Conservation (phyloP, 2,113 vertebrate genomes). For the Burhinus bistriatus region DNA sequence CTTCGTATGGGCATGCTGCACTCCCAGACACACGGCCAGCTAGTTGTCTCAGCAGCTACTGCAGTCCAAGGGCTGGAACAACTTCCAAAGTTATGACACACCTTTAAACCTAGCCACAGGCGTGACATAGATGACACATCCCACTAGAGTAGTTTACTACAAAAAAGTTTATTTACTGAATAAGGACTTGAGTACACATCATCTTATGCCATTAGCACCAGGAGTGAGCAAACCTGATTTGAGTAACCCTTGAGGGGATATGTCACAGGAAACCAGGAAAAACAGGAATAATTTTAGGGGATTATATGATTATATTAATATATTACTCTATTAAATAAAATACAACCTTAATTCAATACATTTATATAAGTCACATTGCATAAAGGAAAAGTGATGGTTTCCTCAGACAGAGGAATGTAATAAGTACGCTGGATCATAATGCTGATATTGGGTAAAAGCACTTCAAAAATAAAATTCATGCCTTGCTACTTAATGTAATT, state of each 20-base stretch:
- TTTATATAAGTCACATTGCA: neutral
- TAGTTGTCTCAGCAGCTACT: neutral
- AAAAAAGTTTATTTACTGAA: slow-evolving; percentile 45
- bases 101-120: neutral
- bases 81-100: neutral
- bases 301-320: neutral
- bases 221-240: neutral
- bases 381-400: neutral
- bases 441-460: neutral
- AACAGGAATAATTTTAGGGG: neutral
- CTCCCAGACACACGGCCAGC: neutral
- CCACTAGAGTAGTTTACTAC: neutral
- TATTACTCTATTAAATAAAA: neutral
- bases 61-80: neutral
- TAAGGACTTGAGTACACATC: neutral
- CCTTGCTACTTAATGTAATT: neutral
- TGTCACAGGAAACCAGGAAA: neutral
- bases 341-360: neutral
- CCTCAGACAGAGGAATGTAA: neutral
- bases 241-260: neutral
- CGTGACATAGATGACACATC: neutral
- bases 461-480: neutral
- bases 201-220: neutral
- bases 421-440: neutral
- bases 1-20: neutral